Base-by-base conservation (phyloP, 2,113 vertebrate species). In the Zosterops borbonicus region DNA sequence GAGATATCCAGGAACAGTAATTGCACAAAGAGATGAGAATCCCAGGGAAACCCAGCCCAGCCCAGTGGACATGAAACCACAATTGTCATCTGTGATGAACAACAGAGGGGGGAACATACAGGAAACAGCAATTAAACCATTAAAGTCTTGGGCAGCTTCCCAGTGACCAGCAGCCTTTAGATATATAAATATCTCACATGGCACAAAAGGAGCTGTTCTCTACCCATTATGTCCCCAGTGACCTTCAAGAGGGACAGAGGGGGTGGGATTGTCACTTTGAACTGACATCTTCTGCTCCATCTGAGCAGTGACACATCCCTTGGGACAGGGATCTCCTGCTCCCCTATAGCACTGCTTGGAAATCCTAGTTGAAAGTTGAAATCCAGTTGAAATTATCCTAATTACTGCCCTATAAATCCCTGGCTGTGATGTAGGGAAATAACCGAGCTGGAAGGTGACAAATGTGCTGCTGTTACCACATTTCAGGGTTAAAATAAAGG, bases 61-160 rank as follows among this genome's bases (percentile, higher is more conserved):
- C 21, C 9, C 33, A 21, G n/a, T 1, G 5, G 87, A 79, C 81
- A 47, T 4, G 5, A 91, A 92, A 82, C 60, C 93, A 93, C 95
- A 89, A 14, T 91, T 96, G 92, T 96, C 95, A 93, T 95, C 92
- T 65, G 84, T 95, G 94, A 96, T 89, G 95, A 95, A 94, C 95
- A 94, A 52, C 94, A 93, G 95, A 85, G 85, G 93, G 59, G 20
- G 55, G 85, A 92, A 80, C 39, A 4, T 90, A 90, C 92, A 96
- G 95, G 95, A 96, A 96, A 87, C 69, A 49, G 87, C 91, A 97
- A 95, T 95, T 95, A 94, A 89, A 83, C 67, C 87, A 89, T 95
- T 95, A 89, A 95, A 91, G 76, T 56, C 89, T 94, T 95, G 89
- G 94, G 94, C 81, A 89, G 81, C 81, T 92, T 95, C 87, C 93